Conservation (phyloP, 2,113 vertebrate genomes). For the Syngnathoides biaculeatus region DNA sequence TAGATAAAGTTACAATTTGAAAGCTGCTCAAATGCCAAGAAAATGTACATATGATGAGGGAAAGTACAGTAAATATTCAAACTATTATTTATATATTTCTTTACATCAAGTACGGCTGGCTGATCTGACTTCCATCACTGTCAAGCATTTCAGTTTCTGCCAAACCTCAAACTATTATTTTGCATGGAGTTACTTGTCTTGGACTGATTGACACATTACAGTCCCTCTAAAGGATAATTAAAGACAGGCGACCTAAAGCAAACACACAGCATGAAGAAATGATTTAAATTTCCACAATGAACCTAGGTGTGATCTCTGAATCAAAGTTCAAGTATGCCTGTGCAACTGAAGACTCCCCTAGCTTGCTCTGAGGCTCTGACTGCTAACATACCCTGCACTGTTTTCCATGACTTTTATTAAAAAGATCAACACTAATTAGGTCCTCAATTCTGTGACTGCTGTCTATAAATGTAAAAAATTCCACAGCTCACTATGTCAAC, state of each 20-base stretch:
- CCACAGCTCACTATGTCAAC: slow-evolving; percentile 57
- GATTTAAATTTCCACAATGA: slow-evolving; percentile 39
- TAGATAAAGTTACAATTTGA: slow-evolving; percentile 32
- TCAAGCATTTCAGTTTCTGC: slow-evolving; percentile 22
- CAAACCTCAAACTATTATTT: slow-evolving; percentile 28
- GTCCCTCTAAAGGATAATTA: slow-evolving; percentile 24
- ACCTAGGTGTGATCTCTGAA: slow-evolving; percentile 43
- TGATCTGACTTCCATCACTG: slow-evolving; percentile 33
- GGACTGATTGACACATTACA: slow-evolving; percentile 29
- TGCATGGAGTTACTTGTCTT: slow-evolving; percentile 27
- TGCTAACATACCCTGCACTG: slow-evolving; percentile 40
- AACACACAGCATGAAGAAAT: slow-evolving; percentile 43
- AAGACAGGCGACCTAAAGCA: slow-evolving; percentile 37
- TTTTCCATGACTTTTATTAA: slow-evolving; percentile 56
- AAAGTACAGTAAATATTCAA: slow-evolving; percentile 32
- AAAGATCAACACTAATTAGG: slow-evolving; percentile 60
- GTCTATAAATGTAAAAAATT: slow-evolving; percentile 46
- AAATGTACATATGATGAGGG: slow-evolving; percentile 10
- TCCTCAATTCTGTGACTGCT: slow-evolving; percentile 59
- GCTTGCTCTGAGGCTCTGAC: slow-evolving; percentile 31
- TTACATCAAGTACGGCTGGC: slow-evolving; percentile 30
- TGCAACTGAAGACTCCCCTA: slow-evolving; percentile 60
- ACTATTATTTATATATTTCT: slow-evolving; percentile 44
- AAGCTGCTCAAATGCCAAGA: slow-evolving; percentile 32
- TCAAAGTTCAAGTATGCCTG: slow-evolving; percentile 40